These are phyloP conservation scores for Pseudomyrmex pallidus DNA, from an alignment of 1,140 invertebrate species.

Conservation along the genomic window DNA sequence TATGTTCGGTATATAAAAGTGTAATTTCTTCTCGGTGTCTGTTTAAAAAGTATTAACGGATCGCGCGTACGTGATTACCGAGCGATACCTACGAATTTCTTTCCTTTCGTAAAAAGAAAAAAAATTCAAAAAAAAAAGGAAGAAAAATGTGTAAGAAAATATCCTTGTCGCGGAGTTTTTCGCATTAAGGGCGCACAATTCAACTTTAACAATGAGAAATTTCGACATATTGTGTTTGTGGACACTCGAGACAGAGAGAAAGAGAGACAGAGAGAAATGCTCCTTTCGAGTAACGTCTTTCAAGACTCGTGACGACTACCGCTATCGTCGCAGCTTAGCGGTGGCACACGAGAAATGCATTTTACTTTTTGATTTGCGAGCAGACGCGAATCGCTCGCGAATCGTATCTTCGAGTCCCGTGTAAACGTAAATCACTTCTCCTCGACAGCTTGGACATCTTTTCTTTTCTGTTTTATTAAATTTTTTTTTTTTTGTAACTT, in stretches of 20 bases:
- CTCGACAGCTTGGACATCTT: conserved; percentile 67
- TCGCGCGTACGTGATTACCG: conserved; percentile 40
- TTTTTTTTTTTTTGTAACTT: conserved; percentile 66
- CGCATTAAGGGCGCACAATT: conserved; percentile 51
- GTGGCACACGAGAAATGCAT: conserved; percentile 75
- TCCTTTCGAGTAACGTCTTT: conserved; percentile 42
- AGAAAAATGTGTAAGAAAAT: conserved; percentile 5
- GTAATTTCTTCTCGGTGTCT: conserved; percentile 42
- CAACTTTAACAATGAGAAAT: conserved; percentile 29
- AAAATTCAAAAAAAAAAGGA: neutral
- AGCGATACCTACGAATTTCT: conserved; percentile 57
- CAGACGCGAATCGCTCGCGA: conserved; percentile 49
- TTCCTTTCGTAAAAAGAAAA: conserved; percentile 60
- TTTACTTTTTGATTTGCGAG: conserved; percentile 70
- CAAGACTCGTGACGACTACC: conserved; percentile 43
- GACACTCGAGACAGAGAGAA: conserved; percentile 37
- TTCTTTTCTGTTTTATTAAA: conserved; percentile 48
- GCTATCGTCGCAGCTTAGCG: conserved; percentile 48
- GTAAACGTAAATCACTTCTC: conserved; percentile 66
- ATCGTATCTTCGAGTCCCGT: conserved; percentile 61
- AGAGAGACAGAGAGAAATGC: conserved; percentile 14
- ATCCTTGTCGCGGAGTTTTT: conserved; percentile 31
- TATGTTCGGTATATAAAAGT: neutral
- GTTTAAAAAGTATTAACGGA: conserved; percentile 48
- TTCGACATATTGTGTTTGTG: conserved; percentile 52